Evolutionary conservation across 2,113 vertebrate species (phyloP).

Genomic region (Grammomys surdaster): DNA sequence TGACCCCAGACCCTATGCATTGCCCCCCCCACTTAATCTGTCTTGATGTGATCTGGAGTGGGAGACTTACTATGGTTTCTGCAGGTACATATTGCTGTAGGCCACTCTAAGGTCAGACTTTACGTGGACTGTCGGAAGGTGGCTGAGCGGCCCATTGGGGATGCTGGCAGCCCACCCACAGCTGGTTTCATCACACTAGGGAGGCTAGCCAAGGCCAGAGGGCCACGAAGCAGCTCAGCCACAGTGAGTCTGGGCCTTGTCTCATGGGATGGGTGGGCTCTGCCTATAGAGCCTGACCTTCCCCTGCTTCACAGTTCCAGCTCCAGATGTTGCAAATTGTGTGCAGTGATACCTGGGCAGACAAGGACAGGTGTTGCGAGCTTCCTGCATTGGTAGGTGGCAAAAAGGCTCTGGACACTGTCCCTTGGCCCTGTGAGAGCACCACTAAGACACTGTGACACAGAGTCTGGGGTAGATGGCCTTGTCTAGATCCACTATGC

Average conservation of each 20-base stretch:
- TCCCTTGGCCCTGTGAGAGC: no score
- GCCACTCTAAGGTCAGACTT: constrained; percentile 90
- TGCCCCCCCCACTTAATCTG: background rate
- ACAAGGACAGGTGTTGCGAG: constrained; percentile 93
- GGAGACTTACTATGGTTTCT: background rate
- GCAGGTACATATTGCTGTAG: constrained; percentile 94
- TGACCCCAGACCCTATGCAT: background rate
- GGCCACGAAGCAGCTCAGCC: constrained; percentile 92
- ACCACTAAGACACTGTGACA: background rate
- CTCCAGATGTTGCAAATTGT: constrained; percentile 93
- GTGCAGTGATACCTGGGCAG: constrained; percentile 91
- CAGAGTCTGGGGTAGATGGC: background rate
- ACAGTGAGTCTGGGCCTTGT: constrained; percentile 81
- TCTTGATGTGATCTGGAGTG: background rate
- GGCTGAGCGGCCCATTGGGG: constrained; percentile 89
- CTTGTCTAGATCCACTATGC: background rate
- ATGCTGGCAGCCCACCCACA: constrained; percentile 87
- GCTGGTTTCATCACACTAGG: constrained; percentile 94
- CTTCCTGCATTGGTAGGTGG: constrained; percentile 91
- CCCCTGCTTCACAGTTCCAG: constrained; percentile 89
- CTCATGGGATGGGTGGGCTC: accelerated
- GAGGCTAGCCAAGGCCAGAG: constrained; percentile 91
- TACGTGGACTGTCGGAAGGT: constrained; percentile 94
- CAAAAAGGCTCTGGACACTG: background rate
- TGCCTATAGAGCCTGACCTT: background rate